phyloP scores from a whole-genome alignment of 2,113 vertebrate genomes.

The Accipiter cooperii region DNA sequence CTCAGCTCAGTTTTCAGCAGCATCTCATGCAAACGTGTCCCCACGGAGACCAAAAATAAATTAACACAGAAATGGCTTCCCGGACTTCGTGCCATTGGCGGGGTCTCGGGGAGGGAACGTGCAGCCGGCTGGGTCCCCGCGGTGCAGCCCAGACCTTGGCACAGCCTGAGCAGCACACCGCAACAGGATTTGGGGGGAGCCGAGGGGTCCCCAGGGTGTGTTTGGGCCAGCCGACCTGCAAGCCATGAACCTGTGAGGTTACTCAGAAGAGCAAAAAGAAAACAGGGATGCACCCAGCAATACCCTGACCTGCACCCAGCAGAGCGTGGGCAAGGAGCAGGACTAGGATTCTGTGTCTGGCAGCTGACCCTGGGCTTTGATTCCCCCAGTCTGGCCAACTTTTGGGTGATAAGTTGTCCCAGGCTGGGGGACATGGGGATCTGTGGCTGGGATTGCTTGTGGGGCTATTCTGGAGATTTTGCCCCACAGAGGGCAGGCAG shows the following conservation, averaged over 20 bases:
- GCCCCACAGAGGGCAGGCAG: neutral
- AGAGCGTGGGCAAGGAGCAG: rapidly evolving
- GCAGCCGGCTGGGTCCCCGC: rapidly evolving
- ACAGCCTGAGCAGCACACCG: neutral
- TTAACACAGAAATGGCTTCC: neutral
- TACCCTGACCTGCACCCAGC: neutral
- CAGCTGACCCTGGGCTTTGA: neutral
- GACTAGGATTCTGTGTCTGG: neutral
- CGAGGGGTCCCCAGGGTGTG: rapidly evolving
- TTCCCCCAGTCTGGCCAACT: neutral
- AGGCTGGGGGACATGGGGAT: neutral
- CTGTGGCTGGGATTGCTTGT: neutral
- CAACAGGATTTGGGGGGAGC: neutral
- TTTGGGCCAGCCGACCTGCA: neutral
- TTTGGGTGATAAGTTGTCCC: neutral
- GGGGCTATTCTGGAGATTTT: neutral
- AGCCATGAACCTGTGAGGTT: neutral
- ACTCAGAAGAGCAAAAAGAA: neutral
- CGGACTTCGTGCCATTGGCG: neutral
- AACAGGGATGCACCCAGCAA: neutral
- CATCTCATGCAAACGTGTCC: neutral
- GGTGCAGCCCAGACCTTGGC: neutral
- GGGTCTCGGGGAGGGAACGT: neutral
- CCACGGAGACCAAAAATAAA: neutral
- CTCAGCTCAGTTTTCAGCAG: neutral